Percentiles rank a stretch among this genome's conserved stretches.
Conservation (phyloP, 2,113 vertebrate species). For the Perca fluviatilis region DNA sequence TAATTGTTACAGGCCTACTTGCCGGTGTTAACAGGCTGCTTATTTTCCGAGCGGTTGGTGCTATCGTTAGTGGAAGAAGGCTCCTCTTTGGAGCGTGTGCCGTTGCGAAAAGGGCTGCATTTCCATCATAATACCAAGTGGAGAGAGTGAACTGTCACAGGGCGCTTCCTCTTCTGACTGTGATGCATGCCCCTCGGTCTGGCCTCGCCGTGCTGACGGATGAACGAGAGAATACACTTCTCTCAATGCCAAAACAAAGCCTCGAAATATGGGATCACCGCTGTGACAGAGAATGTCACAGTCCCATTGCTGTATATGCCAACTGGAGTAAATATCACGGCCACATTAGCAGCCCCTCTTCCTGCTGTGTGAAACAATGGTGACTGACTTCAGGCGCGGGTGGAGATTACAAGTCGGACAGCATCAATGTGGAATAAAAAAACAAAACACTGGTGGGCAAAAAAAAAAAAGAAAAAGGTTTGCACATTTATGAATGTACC, state of each 20-base stretch:
- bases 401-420: neutral
- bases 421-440: neutral
- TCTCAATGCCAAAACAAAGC: conserved; percentile 63
- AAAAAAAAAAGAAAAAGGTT: neutral
- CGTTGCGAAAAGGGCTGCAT: conserved; percentile 50
- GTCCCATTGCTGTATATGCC: conserved; percentile 58
- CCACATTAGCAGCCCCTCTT: conserved; percentile 48
- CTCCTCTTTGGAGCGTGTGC: conserved; percentile 23
- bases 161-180: conserved; percentile 53
- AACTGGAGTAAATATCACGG: conserved; percentile 61
- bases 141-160: conserved; percentile 70
- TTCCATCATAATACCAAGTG: conserved; percentile 69
- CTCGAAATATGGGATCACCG: conserved; percentile 58
- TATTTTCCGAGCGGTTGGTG: conserved; percentile 29
- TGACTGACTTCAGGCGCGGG: neutral
- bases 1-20: conserved; percentile 3
- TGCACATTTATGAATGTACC: neutral
- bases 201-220: conserved; percentile 60
- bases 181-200: conserved; percentile 67
- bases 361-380: conserved; percentile 54
- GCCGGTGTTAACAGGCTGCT: conserved; percentile 55
- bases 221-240: conserved; percentile 49
- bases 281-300: conserved; percentile 66
- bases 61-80: conserved; percentile 49
- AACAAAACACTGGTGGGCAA: neutral